These are phyloP conservation scores for Orchesellides sinensis DNA, from an alignment of 2,888 invertebrate species.

Conservation along the genomic window DNA sequence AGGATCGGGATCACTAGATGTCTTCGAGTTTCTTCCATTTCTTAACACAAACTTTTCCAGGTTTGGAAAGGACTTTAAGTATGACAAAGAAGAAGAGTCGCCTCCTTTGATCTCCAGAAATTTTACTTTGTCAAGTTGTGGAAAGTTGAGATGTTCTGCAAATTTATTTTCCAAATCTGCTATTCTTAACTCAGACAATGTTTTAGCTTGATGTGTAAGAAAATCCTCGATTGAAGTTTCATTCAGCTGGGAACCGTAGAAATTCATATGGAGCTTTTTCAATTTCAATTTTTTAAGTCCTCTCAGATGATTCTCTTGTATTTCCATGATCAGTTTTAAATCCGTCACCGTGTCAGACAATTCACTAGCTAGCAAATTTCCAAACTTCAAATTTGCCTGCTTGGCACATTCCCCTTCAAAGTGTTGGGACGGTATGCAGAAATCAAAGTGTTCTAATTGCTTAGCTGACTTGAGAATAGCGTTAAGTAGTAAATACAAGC, in stretches of 20 bases:
- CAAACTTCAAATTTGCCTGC: neutral
- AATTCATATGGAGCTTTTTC: neutral
- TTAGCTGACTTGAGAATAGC: neutral
- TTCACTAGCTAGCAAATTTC: neutral
- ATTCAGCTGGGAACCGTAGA: slow-evolving; percentile 18
- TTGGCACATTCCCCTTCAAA: neutral
- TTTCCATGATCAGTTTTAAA: slow-evolving; percentile 19
- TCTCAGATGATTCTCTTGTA: neutral
- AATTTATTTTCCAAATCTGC: slow-evolving; percentile 21
- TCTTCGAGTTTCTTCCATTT: neutral
- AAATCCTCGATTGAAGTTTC: neutral
- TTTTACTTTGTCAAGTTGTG: neutral
- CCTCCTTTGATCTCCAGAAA: slow-evolving; percentile 1
- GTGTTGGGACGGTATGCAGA: neutral
- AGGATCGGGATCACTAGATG: neutral
- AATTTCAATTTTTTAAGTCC: neutral
- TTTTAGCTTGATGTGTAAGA: neutral
- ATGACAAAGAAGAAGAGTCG: neutral
- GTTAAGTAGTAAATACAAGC: neutral
- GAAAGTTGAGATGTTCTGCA: neutral
- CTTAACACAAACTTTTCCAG: neutral
- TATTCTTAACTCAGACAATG: neutral
- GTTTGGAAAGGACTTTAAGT: neutral
- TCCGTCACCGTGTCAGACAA: neutral
- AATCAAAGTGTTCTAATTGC: neutral